These are phyloP conservation scores for Popillia japonica DNA, from an alignment of 1,140 invertebrate species.

Conservation along the genomic window DNA sequence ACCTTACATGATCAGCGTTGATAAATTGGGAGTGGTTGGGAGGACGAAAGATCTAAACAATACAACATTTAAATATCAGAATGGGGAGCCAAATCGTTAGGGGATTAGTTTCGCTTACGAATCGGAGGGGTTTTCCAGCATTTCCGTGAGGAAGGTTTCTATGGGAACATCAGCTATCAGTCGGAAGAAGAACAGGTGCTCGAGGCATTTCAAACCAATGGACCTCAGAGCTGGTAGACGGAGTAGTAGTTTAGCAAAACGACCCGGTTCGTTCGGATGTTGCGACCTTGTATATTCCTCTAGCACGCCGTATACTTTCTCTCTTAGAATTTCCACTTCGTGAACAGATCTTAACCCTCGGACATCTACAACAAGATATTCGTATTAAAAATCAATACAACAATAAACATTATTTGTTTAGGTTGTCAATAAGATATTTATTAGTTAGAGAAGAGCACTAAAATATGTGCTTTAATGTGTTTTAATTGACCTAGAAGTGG, in stretches of 20 bases:
- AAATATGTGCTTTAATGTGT: too few species aligned
- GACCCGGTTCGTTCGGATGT: slow-evolving; percentile 89
- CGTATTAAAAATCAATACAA: background rate
- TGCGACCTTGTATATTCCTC: slow-evolving; percentile 92
- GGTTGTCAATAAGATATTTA: background rate
- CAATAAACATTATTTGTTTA: background rate
- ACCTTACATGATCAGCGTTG: slow-evolving; percentile 27
- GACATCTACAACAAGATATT: slow-evolving; percentile 72
- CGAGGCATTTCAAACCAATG: slow-evolving; percentile 94
- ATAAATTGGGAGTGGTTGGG: slow-evolving; percentile 20
- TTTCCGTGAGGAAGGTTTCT: slow-evolving; percentile 75
- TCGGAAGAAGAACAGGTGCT: slow-evolving; percentile 95
- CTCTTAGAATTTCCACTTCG: slow-evolving; percentile 87
- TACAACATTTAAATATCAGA: slow-evolving; percentile 19
- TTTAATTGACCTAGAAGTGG: too few species aligned
- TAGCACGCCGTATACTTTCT: slow-evolving; percentile 92
- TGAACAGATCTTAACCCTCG: slow-evolving; percentile 83
- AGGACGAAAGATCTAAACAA: slow-evolving; percentile 25
- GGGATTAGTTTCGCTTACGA: slow-evolving; percentile 43
- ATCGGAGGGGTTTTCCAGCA: slow-evolving; percentile 68
- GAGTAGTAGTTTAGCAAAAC: slow-evolving; percentile 93
- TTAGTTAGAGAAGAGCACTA: too few species aligned
- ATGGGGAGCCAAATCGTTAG: slow-evolving; percentile 12
- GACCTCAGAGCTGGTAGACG: slow-evolving; percentile 93
- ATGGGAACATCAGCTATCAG: slow-evolving; percentile 81